phyloP scores from a whole-genome alignment of 1,140 invertebrate genomes.

The Temnothorax longispinosus region DNA sequence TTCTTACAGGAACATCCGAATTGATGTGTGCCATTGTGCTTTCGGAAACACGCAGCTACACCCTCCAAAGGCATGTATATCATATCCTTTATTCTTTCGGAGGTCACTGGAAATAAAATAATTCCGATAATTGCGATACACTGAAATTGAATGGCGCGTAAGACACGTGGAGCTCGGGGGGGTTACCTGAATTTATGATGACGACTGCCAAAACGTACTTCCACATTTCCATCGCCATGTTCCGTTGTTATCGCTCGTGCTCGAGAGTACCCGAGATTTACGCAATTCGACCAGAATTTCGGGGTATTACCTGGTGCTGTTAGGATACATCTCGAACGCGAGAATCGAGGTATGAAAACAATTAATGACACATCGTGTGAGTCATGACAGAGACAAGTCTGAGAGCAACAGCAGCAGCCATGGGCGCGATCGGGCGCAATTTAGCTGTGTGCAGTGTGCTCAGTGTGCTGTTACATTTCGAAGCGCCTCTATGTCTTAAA shows the following conservation, averaged over 20 bases:
- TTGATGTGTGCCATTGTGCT: conserved; percentile 96
- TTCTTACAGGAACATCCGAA: conserved; percentile 95
- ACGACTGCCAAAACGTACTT: conserved; percentile 57
- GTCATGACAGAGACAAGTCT: conserved; percentile 5
- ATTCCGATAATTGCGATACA: not conserved
- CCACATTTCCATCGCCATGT: conserved; percentile 60
- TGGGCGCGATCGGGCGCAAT: too few species aligned
- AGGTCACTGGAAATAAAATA: conserved; percentile 71
- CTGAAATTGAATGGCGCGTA: not conserved
- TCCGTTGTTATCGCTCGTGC: not conserved
- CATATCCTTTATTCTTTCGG: conserved; percentile 90
- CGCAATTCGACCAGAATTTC: not conserved
- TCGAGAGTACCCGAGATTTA: not conserved
- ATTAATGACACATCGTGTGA: conserved; percentile 45
- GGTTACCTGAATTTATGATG: conserved; percentile 67
- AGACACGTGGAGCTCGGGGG: not conserved
- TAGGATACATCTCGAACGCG: conserved; percentile 36
- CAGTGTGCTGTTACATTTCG: too few species aligned
- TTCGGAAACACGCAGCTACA: conserved; percentile 92
- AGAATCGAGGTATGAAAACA: not conserved
- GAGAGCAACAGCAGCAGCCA: not conserved
- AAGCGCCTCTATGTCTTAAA: too few species aligned
- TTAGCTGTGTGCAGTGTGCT: too few species aligned
- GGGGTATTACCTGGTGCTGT: conserved; percentile 8
- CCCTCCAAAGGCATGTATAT: conserved; percentile 93